Evolutionary conservation across 2,113 vertebrate species (phyloP), one percentile per base, ranked within the genome.

Genomic region (Apistogramma diplotaenia): DNA sequence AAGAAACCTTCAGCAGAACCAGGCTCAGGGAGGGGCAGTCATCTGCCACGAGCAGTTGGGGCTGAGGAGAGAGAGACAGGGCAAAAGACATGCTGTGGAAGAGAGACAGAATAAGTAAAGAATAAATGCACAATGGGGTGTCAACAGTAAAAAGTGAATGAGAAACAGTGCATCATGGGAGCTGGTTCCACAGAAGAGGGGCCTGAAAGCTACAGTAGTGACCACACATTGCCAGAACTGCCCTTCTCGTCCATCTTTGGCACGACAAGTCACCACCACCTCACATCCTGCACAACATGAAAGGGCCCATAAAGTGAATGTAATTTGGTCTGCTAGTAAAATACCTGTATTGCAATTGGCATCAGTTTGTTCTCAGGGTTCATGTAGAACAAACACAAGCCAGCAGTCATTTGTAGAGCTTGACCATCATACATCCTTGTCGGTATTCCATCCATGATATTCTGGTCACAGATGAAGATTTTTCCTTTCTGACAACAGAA

Each of bases 401-500:
- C 94, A 29, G 94, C 84, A 10, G 93, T 84, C 67, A 93, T n/a
- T 1, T 87, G 54, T 55, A 94, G 82, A 56, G 76, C 8, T 62
- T 90, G 11, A 40, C 60, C 89, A 54, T 94, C 53, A 4, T 90
- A 16, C 0, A 18, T 11, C 7, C 79, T 85, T 1, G 71, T 15
- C 2, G 79, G 65, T 70, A 96, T 84, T 61, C 95, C 95, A 3
- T 96, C 93, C 85, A 96, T 35, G 21, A 87, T 93, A 61, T 87
- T 92, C 70, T 95, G 95, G 84, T 97, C 95, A 21, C 89, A 94
- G 70, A 97, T 84, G 90, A 95, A 97, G 53, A 97, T 91, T 21
- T 96, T 96, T 6, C 96, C 96, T 72, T 92, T 94, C 96, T 97
- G 59, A 61, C 0, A 33, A 13, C 12, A 21, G 18, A 35, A 35